phyloP scores from a whole-genome alignment of 2,113 vertebrate species.

The Bubo bubo region DNA sequence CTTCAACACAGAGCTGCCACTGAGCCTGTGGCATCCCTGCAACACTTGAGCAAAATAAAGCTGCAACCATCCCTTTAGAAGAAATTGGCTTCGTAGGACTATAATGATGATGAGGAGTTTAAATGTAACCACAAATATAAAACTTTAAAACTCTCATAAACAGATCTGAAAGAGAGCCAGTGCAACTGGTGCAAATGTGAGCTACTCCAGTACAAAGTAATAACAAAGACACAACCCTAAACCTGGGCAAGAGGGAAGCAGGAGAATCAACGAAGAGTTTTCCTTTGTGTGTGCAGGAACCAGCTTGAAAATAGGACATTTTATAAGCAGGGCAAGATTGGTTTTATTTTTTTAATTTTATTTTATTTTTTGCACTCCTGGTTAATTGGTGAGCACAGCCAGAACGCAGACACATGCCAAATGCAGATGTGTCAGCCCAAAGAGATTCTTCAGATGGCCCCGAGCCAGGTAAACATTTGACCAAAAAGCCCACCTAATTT shows the following conservation, averaged over 20 bases:
- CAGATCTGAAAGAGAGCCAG: constrained; percentile 47
- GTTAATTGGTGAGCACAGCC: constrained; percentile 49
- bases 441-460: constrained; percentile 56
- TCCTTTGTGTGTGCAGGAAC: neutral
- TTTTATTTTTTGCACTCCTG: constrained; percentile 15
- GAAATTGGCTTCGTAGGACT: constrained; percentile 4
- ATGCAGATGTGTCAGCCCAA: constrained; percentile 71
- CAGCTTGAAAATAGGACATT: neutral
- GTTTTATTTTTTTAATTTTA: neutral
- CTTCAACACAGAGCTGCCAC: neutral
- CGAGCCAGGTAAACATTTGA: constrained; percentile 71
- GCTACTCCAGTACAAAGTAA: neutral
- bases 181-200: constrained; percentile 33
- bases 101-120: constrained; percentile 49
- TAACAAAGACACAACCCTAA: neutral
- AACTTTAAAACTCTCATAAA: constrained; percentile 71
- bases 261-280: neutral
- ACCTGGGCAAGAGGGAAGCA: neutral
- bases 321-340: neutral
- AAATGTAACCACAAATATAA: constrained; percentile 55
- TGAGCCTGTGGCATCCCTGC: rapidly evolving
- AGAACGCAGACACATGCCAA: constrained; percentile 44
- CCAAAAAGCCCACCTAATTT: constrained; percentile 73
- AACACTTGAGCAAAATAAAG: neutral
- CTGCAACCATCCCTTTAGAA: neutral